Conservation (phyloP, 2,888 invertebrate species). For the Amiota minor region DNA sequence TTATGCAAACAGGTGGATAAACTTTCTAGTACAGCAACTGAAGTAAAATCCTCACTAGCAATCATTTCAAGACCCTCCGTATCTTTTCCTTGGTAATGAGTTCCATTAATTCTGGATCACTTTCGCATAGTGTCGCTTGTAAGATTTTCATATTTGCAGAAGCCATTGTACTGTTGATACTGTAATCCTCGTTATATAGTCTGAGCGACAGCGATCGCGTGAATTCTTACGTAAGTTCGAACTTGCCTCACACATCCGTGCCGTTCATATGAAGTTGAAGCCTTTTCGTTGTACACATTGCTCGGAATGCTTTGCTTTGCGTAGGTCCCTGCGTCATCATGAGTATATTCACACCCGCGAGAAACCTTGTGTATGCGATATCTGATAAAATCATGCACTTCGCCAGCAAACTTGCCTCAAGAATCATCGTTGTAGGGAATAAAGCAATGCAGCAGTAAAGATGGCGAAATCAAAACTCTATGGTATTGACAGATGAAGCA, state of each 20-base stretch:
- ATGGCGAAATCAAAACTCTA: neutral
- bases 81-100: constrained; percentile 89
- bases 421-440: constrained; percentile 51
- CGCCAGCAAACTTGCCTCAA: constrained; percentile 68
- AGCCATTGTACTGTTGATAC: neutral
- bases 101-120: constrained; percentile 89
- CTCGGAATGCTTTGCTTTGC: constrained; percentile 63
- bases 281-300: constrained; percentile 64
- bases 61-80: constrained; percentile 94
- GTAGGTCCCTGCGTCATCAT: constrained; percentile 65
- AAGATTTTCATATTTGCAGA: constrained; percentile 74
- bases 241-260: constrained; percentile 64
- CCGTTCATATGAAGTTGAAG: constrained; percentile 67
- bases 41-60: constrained; percentile 97
- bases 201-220: too few relatives aligned
- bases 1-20: constrained; percentile 93
- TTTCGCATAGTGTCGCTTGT: constrained; percentile 81
- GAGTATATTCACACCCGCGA: constrained; percentile 72
- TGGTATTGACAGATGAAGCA: neutral
- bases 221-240: constrained; percentile 66
- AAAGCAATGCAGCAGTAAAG: constrained; percentile 1
- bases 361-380: constrained; percentile 69
- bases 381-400: constrained; percentile 68
- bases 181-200: too few relatives aligned
- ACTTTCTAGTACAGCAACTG: constrained; percentile 90